phyloP scores from a whole-genome alignment of 2,113 vertebrate genomes.

The Petrocephalus microphthalmus region DNA sequence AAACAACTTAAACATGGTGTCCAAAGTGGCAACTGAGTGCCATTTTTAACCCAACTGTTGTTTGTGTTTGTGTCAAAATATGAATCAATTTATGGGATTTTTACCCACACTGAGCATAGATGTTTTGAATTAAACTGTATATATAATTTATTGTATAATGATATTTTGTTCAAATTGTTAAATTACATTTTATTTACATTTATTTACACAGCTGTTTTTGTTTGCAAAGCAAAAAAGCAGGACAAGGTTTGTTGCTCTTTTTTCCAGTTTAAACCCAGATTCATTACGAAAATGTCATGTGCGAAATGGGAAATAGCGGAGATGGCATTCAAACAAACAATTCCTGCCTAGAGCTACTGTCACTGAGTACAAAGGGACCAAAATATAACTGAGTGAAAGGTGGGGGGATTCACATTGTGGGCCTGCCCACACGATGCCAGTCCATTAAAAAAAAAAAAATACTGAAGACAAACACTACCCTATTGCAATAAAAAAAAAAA shows the following conservation, averaged over 20 bases:
- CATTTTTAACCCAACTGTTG: neutral
- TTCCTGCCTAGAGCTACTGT: conserved; percentile 1
- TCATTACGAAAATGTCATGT: conserved; percentile 2
- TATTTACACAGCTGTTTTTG: conserved; percentile 13
- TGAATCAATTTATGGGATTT: neutral
- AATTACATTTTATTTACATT: conserved; percentile 19
- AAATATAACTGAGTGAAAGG: neutral
- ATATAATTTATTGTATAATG: conserved; percentile 5
- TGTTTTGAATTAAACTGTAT: conserved; percentile 10
- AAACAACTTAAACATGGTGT: neutral
- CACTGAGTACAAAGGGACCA: neutral
- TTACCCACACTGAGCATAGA: neutral
- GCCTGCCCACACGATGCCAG: conserved; percentile 25
- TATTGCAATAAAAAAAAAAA: conserved; percentile 1
- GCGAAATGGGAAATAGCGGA: neutral
- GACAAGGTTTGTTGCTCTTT: neutral
- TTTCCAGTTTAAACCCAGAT: neutral
- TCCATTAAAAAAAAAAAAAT: neutral
- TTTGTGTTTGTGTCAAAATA: neutral
- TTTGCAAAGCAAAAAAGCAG: neutral
- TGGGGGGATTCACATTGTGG: conserved; percentile 8
- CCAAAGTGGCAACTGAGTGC: neutral
- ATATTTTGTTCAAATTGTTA: neutral
- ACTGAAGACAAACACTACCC: neutral
- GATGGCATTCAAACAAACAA: neutral